Conservation (phyloP, 2,888 invertebrate species). For the Drosophila austrosaltans region DNA sequence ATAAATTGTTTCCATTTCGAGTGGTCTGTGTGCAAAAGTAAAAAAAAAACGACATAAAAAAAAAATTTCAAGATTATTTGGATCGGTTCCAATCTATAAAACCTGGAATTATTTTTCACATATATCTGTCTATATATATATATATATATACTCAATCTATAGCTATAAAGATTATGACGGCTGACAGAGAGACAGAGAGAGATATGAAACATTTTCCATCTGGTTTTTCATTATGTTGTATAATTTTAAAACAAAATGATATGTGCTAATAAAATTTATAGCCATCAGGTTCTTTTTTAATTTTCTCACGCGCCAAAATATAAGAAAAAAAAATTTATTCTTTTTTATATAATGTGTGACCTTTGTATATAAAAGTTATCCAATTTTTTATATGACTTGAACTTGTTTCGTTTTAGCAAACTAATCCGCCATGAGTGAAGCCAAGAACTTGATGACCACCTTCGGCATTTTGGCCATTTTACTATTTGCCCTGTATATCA, state of each 20-base stretch:
- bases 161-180: conserved; percentile 21
- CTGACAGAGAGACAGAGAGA: conserved; percentile 5
- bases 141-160: conserved; percentile 16
- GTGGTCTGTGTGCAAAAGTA: conserved; percentile 66
- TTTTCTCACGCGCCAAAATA: conserved; percentile 60
- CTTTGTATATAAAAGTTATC: conserved; percentile 33
- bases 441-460: conserved; percentile 88
- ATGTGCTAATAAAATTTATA: conserved; percentile 65
- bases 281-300: conserved; percentile 45
- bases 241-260: conserved; percentile 70
- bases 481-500: conserved; percentile 87
- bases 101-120: conserved; percentile 59
- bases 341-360: conserved; percentile 38
- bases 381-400: not conserved
- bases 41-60: not conserved
- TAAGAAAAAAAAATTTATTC: conserved; percentile 23
- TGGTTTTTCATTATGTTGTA: conserved; percentile 48
- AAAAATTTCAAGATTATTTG: conserved; percentile 17
- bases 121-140: conserved; percentile 10
- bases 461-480: conserved; percentile 88
- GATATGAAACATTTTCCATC: conserved; percentile 48
- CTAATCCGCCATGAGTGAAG: conserved; percentile 84
- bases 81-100: conserved; percentile 50
- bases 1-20: conserved; percentile 53
- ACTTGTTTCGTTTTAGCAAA: conserved; percentile 37